These are phyloP conservation scores for Rotaria sp. DNA, from an alignment of 2,888 invertebrate genomes.

Conservation along the genomic window DNA sequence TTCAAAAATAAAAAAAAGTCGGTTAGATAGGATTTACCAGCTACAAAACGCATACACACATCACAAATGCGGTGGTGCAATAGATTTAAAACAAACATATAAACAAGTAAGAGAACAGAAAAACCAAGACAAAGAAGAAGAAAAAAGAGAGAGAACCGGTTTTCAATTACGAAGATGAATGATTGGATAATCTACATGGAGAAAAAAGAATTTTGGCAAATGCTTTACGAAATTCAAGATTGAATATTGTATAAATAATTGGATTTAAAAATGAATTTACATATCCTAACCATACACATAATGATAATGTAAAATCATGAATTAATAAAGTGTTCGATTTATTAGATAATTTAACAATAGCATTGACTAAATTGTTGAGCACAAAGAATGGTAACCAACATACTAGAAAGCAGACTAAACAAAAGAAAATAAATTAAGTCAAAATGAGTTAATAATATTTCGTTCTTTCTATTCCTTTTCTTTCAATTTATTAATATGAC, in stretches of 20 bases:
- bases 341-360: slow-evolving; percentile 74
- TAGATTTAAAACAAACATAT: neutral
- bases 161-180: neutral
- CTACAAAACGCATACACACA: neutral
- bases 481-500: neutral
- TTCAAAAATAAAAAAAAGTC: neutral
- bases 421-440: neutral
- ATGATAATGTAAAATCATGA: slow-evolving; percentile 43
- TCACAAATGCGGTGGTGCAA: neutral
- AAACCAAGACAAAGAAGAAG: neutral
- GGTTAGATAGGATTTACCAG: neutral
- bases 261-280: slow-evolving; percentile 81
- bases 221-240: slow-evolving; percentile 82
- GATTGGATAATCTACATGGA: neutral
- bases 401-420: slow-evolving; percentile 35
- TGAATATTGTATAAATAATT: slow-evolving; percentile 55
- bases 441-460: too few relatives aligned
- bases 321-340: slow-evolving; percentile 44
- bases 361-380: slow-evolving; percentile 91
- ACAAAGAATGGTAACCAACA: slow-evolving; percentile 80
- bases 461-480: too few relatives aligned
- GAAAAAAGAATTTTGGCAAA: slow-evolving; percentile 76
- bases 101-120: neutral
- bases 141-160: neutral
- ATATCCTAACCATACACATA: slow-evolving; percentile 93